Conservation (phyloP, 2,113 vertebrate species). For the Physeter macrocephalus region DNA sequence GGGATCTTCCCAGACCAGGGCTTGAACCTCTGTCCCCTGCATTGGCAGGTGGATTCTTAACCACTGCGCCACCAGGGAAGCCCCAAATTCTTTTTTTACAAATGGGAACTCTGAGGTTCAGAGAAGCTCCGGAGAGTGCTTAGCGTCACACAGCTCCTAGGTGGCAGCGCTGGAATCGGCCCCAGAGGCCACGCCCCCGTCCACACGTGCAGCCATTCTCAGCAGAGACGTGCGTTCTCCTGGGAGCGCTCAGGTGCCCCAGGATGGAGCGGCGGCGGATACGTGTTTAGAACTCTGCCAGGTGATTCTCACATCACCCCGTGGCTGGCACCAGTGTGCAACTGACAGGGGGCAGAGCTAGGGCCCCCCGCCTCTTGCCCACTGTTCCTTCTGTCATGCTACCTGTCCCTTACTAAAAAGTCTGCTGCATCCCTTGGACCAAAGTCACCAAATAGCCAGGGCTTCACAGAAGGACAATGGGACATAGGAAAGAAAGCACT, state of each 20-base stretch:
- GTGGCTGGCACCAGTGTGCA: fast-evolving
- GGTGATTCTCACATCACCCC: neutral
- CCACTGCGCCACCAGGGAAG: no score
- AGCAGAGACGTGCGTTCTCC: fast-evolving
- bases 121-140: neutral
- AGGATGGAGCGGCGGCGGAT: fast-evolving
- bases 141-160: neutral
- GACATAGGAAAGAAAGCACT: neutral
- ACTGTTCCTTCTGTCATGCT: neutral
- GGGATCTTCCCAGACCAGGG: no score
- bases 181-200: fast-evolving
- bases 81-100: no score
- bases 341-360: neutral
- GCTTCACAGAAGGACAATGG: neutral
- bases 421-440: neutral
- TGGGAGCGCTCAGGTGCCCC: neutral
- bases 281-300: neutral
- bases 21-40: no score
- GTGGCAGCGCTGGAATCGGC: neutral
- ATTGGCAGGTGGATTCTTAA: no score
- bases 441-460: neutral
- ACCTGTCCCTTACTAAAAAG: neutral
- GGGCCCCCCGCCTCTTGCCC: neutral
- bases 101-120: neutral
- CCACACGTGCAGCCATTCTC: fast-evolving